A percentile compares a stretch with the other conserved stretches of the same genome.
phyloP scores from a whole-genome alignment of 2,113 vertebrate genomes.

The Aldabrachelys gigantea region DNA sequence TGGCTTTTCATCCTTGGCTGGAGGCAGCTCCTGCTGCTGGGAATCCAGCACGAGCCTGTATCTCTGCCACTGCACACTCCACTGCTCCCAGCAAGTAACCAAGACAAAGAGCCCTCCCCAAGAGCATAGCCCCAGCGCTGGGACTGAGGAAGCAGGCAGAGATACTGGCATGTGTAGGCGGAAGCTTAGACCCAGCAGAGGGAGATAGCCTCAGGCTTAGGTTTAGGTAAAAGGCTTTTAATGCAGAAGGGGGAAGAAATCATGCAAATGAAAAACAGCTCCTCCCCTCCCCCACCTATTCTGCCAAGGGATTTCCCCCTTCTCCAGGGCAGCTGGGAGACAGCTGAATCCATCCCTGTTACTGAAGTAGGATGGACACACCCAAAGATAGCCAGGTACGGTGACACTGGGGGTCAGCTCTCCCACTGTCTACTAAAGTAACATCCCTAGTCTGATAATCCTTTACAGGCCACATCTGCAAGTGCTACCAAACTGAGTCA shows the following conservation, averaged over 20 bases:
- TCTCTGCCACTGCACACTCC: conserved; percentile 61
- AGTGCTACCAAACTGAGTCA: neutral
- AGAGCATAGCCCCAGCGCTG: neutral
- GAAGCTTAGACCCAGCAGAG: neutral
- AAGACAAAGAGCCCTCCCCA: conserved; percentile 29
- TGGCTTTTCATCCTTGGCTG: conserved; percentile 75
- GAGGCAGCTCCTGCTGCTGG: conserved; percentile 74
- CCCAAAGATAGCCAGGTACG: neutral
- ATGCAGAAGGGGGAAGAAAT: neutral
- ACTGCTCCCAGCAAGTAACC: conserved; percentile 58
- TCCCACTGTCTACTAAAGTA: neutral
- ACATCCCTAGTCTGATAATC: neutral
- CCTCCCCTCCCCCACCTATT: neutral
- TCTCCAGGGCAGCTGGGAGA: neutral
- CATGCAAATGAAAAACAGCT: neutral
- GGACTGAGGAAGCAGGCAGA: neutral
- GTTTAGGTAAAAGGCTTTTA: neutral
- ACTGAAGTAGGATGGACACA: neutral
- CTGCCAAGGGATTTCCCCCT: neutral
- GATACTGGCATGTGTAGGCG: neutral
- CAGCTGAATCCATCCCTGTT: neutral
- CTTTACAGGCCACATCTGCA: neutral
- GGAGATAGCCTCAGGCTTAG: conserved; percentile 5
- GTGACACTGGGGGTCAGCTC: neutral
- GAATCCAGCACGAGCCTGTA: conserved; percentile 64